These are phyloP conservation scores for Chloromyia formosa DNA, from an alignment of 2,888 invertebrate genomes.

Conservation along the genomic window DNA sequence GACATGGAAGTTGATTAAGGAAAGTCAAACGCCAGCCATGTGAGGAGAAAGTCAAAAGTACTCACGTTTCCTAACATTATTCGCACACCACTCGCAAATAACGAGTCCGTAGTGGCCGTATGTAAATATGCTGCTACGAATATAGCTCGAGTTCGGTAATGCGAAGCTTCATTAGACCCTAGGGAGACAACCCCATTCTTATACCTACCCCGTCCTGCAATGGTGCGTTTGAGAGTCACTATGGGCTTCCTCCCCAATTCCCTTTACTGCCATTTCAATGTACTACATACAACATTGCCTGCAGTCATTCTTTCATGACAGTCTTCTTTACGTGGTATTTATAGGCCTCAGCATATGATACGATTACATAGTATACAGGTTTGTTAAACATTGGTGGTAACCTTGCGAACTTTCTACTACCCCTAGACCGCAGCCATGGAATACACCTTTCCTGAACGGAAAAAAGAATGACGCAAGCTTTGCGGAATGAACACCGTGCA, in stretches of 20 bases:
- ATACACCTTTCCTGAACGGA: neutral
- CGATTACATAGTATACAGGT: neutral
- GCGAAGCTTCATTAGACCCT: conserved; percentile 33
- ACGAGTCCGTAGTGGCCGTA: neutral
- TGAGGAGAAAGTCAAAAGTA: neutral
- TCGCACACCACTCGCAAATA: conserved; percentile 19
- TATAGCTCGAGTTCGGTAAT: too few species aligned
- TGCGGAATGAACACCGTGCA: conserved; percentile 5
- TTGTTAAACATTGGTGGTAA: neutral
- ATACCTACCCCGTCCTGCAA: neutral
- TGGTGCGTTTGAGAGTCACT: too few species aligned
- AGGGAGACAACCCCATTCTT: neutral
- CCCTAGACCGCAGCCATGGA: neutral
- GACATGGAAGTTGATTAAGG: conserved; percentile 1
- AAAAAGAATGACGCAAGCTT: neutral
- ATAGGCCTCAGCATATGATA: conserved; percentile 3
- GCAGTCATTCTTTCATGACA: neutral
- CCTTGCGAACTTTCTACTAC: conserved; percentile 30
- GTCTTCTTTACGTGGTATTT: conserved; percentile 19
- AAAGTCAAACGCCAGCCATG: neutral
- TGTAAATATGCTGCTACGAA: too few species aligned
- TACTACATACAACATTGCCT: neutral
- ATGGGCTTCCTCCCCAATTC: neutral
- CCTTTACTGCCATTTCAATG: conserved; percentile 5
- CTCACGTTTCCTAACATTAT: conserved; percentile 29